Conservation (phyloP, 2,113 vertebrate genomes). For the Ptychochromis oligacanthus region DNA sequence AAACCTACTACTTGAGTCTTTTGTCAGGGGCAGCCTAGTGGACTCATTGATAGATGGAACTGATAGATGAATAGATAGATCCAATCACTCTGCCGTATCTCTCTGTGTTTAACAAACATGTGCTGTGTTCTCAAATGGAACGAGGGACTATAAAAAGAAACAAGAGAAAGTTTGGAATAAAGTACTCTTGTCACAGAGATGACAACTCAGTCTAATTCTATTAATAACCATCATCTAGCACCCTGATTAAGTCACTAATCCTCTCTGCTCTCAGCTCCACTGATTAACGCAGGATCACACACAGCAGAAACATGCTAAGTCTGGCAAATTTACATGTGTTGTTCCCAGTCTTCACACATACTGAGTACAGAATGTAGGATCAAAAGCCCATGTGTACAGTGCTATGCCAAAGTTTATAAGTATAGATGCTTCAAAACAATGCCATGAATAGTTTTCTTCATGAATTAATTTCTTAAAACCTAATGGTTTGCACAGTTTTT, state of each 20-base stretch:
- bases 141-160: not conserved
- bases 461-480: not conserved
- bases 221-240: slow-evolving; percentile 40
- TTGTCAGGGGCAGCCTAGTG: not conserved
- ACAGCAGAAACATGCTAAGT: not conserved
- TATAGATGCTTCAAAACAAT: not conserved
- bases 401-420: not conserved
- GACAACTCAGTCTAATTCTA: slow-evolving; percentile 30
- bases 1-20: not conserved
- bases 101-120: not conserved
- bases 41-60: not conserved
- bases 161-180: not conserved
- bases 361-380: not conserved
- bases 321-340: not conserved
- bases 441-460: not conserved
- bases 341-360: not conserved
- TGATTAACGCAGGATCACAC: slow-evolving; percentile 27
- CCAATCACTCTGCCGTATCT: not conserved
- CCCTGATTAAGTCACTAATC: slow-evolving; percentile 42
- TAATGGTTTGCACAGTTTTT: too few relatives aligned
- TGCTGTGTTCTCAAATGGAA: not conserved
- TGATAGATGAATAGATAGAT: not conserved
- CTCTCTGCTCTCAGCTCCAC: slow-evolving; percentile 1
- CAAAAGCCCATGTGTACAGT: not conserved
- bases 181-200: not conserved